Evolutionary conservation across 2,113 vertebrate genomes (phyloP).

Genomic region (Erinaceus europaeus): DNA sequence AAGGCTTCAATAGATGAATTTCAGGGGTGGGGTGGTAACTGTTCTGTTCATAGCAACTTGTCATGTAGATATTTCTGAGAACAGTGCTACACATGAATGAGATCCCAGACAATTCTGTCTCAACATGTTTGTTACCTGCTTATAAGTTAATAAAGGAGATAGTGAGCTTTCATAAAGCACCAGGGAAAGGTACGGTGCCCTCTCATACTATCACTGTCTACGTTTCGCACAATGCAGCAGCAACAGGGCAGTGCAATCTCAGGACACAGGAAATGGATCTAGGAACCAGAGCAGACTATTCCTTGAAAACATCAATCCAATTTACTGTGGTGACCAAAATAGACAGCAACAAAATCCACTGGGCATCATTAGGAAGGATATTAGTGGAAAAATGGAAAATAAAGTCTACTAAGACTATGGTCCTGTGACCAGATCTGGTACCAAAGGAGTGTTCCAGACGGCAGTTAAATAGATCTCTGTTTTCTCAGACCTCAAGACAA

Average conservation of each 20-base stretch:
- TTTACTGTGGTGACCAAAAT: constrained; percentile 5
- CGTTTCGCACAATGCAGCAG: neutral
- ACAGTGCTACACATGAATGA: neutral
- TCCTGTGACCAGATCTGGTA: neutral
- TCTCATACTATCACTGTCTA: accelerated
- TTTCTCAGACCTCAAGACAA: neutral
- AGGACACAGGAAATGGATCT: neutral
- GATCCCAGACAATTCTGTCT: neutral
- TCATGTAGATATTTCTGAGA: neutral
- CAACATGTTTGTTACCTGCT: neutral
- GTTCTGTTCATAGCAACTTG: neutral
- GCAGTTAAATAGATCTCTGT: neutral
- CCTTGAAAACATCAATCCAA: constrained; percentile 38
- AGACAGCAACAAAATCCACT: constrained; percentile 8
- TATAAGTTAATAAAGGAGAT: neutral
- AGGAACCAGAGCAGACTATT: neutral
- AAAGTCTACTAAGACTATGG: neutral
- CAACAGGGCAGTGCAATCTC: neutral
- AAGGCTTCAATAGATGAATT: neutral
- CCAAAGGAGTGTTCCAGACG: neutral
- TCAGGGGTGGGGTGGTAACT: neutral
- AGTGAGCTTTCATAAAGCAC: neutral
- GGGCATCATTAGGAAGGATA: neutral
- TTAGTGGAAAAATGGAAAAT: constrained; percentile 11
- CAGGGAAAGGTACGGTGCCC: neutral